Evolutionary conservation across 2,797 vertebrate species (phyloP).

Genomic region (Enoplosus armatus): DNA sequence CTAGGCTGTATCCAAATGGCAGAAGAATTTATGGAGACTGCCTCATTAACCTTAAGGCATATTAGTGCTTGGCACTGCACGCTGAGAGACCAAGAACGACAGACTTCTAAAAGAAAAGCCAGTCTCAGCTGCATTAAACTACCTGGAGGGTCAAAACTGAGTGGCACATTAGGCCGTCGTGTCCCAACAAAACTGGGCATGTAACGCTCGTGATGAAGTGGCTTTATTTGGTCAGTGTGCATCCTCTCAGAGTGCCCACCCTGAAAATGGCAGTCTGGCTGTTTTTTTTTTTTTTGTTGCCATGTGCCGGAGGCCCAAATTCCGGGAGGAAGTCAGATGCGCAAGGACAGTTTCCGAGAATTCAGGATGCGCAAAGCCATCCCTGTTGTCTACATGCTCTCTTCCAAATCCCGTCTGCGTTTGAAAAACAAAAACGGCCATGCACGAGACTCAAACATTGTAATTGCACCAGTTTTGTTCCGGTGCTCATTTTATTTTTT

Average conservation of each 20-base stretch:
- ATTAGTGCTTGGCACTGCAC: conserved; percentile 79
- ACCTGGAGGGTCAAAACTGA: conserved; percentile 22
- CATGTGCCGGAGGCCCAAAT: conserved; percentile 64
- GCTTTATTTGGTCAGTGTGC: conserved; percentile 48
- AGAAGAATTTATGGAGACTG: conserved; percentile 80
- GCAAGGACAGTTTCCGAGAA: conserved; percentile 67
- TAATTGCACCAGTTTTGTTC: conserved; percentile 23
- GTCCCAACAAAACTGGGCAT: conserved; percentile 15
- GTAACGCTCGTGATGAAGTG: conserved; percentile 29
- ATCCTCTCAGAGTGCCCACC: conserved; percentile 68
- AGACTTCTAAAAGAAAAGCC: conserved; percentile 38
- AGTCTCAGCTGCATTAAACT: conserved; percentile 60
- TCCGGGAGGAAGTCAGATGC: conserved; percentile 72
- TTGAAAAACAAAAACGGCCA: neutral
- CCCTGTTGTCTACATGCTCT: conserved; percentile 12
- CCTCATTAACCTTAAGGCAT: conserved; percentile 83
- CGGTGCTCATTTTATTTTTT: conserved; percentile 25
- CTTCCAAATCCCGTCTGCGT: neutral
- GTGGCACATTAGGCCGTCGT: conserved; percentile 15
- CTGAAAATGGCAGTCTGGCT: conserved; percentile 77
- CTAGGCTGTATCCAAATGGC: conserved; percentile 77
- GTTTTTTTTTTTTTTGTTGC: conserved; percentile 25
- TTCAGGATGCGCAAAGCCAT: conserved; percentile 62
- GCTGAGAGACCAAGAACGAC: conserved; percentile 49
- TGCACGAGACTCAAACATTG: too few relatives aligned